Evolutionary conservation across 1,140 invertebrate species (phyloP).

Genomic region (Zophobas atratus): DNA sequence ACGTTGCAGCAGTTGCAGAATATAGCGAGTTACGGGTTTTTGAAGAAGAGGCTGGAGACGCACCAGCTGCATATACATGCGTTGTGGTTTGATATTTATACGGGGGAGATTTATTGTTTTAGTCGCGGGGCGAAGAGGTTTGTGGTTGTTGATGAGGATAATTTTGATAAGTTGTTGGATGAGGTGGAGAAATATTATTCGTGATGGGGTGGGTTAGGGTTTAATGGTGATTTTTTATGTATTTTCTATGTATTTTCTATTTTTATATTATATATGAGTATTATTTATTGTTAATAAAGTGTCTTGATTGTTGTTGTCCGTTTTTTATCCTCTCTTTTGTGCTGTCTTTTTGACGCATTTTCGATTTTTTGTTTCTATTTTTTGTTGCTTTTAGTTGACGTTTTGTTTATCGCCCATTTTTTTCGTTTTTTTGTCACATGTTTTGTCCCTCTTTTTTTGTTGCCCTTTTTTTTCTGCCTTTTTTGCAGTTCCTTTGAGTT

Average conservation of each 20-base stretch:
- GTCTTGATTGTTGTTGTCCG: too few species aligned
- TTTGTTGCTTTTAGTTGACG: too few species aligned
- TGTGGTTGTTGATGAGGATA: constrained; percentile 87
- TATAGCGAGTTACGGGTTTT: constrained; percentile 94
- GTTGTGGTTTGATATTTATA: constrained; percentile 98
- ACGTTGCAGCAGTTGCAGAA: constrained; percentile 95
- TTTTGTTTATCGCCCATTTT: too few species aligned
- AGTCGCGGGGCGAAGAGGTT: constrained; percentile 88
- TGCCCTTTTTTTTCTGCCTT: too few species aligned
- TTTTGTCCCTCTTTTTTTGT: too few species aligned
- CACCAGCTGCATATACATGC: constrained; percentile 93
- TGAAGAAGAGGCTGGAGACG: constrained; percentile 85
- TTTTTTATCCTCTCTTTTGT: too few species aligned
- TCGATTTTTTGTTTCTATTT: too few species aligned
- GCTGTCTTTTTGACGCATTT: too few species aligned
- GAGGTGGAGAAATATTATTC: constrained; percentile 89
- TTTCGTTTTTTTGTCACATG: too few species aligned
- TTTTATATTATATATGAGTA: background rate
- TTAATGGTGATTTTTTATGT: background rate
- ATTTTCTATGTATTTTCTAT: constrained; percentile 27
- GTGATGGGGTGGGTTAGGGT: constrained; percentile 63
- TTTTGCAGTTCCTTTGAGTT: too few species aligned
- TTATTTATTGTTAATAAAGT: too few species aligned
- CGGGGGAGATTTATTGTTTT: constrained; percentile 95
- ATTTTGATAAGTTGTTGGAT: constrained; percentile 79